These are phyloP conservation scores for Drosophila mercatorum DNA, from an alignment of 2,888 invertebrate genomes.

Conservation along the genomic window DNA sequence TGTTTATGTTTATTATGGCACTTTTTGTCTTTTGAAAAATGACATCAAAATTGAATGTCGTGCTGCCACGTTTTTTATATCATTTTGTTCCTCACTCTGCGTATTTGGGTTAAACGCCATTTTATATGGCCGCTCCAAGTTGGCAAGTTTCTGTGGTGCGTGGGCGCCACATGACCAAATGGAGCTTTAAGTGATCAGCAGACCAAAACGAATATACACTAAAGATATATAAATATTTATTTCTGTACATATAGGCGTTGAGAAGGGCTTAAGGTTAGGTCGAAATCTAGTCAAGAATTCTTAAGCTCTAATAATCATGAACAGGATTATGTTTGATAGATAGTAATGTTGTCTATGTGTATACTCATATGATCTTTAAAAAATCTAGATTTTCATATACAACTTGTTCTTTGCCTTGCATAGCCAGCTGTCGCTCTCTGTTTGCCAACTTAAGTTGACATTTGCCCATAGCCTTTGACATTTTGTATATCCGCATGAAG, in stretches of 20 bases:
- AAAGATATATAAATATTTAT: not conserved
- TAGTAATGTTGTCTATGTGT: not conserved
- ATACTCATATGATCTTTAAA: too few species aligned
- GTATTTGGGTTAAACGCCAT: slow-evolving; percentile 74
- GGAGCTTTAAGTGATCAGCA: not conserved
- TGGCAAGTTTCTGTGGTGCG: slow-evolving; percentile 37
- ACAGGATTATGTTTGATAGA: not conserved
- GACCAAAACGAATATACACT: not conserved
- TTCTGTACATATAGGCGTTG: not conserved
- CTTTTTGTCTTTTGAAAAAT: slow-evolving; percentile 38
- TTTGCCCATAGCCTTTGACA: not conserved
- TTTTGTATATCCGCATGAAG: not conserved
- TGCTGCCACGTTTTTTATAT: slow-evolving; percentile 59
- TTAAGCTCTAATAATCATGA: not conserved
- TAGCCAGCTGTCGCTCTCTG: not conserved
- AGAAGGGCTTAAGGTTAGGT: not conserved
- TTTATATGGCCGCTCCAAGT: slow-evolving; percentile 54
- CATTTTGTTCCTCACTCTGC: slow-evolving; percentile 48
- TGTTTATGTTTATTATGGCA: slow-evolving; percentile 48
- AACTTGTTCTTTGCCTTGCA: too few species aligned
- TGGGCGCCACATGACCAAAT: slow-evolving; percentile 37
- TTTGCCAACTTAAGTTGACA: not conserved
- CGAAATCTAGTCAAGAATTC: not conserved
- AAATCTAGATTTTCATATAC: too few species aligned
- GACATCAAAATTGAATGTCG: slow-evolving; percentile 68